These are phyloP conservation scores for Lottia scabra DNA, from an alignment of 2,888 invertebrate species.

Conservation along the genomic window DNA sequence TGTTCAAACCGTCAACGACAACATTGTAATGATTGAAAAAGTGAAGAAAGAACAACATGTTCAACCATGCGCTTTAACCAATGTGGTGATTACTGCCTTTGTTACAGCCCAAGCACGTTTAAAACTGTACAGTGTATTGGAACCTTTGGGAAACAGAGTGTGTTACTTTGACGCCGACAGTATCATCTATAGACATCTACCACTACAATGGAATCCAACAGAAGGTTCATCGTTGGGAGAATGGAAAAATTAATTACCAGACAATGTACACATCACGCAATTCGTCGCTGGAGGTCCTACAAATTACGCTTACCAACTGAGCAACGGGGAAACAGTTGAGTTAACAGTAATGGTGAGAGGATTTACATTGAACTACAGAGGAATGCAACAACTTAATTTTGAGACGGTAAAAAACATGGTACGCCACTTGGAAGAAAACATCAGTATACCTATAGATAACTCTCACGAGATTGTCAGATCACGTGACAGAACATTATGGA, in stretches of 20 bases:
- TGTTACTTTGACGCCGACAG: not conserved
- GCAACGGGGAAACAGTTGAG: not conserved
- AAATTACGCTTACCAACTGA: not conserved
- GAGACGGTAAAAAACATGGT: not conserved
- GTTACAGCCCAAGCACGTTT: not conserved
- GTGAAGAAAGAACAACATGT: too few species aligned
- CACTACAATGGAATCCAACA: not conserved
- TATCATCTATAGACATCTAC: not conserved
- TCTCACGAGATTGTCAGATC: not conserved
- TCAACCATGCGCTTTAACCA: too few species aligned
- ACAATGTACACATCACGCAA: not conserved
- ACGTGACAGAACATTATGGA: not conserved
- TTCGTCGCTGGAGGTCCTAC: not conserved
- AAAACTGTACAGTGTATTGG: not conserved
- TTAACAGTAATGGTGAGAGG: not conserved
- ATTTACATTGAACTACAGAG: not conserved
- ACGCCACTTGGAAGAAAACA: not conserved
- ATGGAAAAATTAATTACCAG: not conserved
- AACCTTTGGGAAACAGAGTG: not conserved
- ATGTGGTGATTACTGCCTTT: too few species aligned
- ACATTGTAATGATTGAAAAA: too few species aligned
- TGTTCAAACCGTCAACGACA: too few species aligned
- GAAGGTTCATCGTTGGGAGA: not conserved
- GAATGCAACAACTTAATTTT: not conserved
- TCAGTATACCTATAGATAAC: not conserved